phyloP scores from a whole-genome alignment of 2,888 invertebrate species.

The Antheraea assamensis region DNA sequence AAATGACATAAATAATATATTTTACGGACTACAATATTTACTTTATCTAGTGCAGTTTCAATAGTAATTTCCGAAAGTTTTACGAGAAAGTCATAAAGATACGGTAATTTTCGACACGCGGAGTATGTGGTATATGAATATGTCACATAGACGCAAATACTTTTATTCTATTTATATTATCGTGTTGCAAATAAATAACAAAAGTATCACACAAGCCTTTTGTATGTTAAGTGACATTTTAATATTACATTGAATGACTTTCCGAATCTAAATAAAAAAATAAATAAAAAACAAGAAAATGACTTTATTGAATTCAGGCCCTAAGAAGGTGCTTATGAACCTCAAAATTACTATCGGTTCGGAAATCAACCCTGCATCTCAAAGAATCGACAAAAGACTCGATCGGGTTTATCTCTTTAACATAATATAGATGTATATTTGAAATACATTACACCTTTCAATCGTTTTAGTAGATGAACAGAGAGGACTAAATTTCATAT shows the following conservation, averaged over 20 bases:
- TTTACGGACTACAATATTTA: not conserved
- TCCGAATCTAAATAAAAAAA: too few relatives aligned
- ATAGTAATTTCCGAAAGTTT: conserved; percentile 32
- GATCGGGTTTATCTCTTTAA: too few relatives aligned
- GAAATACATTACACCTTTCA: too few relatives aligned
- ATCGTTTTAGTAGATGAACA: too few relatives aligned
- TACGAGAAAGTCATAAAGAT: conserved; percentile 34
- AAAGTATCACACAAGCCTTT: not conserved
- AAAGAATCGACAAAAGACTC: too few relatives aligned
- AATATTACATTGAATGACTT: not conserved
- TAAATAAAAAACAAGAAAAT: too few relatives aligned
- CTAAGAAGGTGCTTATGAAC: too few relatives aligned
- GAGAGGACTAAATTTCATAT: too few relatives aligned
- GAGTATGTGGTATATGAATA: not conserved
- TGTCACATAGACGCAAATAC: conserved; percentile 2
- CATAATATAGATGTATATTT: too few relatives aligned
- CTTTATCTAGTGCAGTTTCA: conserved; percentile 26
- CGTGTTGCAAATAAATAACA: not conserved
- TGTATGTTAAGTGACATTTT: not conserved
- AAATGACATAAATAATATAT: conserved; percentile 32
- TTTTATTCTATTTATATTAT: conserved; percentile 4
- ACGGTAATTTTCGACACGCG: conserved; percentile 22
- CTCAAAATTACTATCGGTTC: too few relatives aligned
- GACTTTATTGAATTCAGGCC: too few relatives aligned
- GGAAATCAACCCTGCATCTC: too few relatives aligned